A percentile compares a stretch with the other conserved stretches of the same genome.
Evolutionary conservation across 1,140 invertebrate species (phyloP).

Genomic region (Drosophila biarmipes): DNA sequence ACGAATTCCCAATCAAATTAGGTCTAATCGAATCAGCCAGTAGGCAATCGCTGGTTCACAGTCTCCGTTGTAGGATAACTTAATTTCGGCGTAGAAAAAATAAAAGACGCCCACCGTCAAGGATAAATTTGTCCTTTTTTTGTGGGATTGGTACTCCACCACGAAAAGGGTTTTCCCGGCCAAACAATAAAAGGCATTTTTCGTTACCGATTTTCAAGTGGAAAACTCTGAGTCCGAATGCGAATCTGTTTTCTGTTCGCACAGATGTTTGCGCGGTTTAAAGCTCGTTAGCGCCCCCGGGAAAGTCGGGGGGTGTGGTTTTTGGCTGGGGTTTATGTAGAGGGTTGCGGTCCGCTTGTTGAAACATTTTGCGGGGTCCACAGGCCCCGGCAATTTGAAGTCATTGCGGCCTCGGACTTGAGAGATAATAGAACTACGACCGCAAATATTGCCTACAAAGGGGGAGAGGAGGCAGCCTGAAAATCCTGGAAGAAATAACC

Average conservation of each 20-base stretch:
- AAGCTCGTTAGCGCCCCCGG: conserved; percentile 59
- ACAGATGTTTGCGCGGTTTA: conserved; percentile 73
- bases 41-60: conserved; percentile 30
- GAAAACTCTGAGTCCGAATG: conserved; percentile 17
- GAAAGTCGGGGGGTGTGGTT: conserved; percentile 10
- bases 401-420: conserved; percentile 60
- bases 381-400: conserved; percentile 45
- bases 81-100: conserved; percentile 7
- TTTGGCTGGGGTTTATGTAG: not conserved
- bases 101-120: conserved; percentile 17
- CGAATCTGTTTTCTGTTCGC: conserved; percentile 58
- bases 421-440: conserved; percentile 70
- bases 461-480: not conserved
- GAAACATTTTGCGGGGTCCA: conserved; percentile 55
- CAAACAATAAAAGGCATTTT: conserved; percentile 38
- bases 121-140: conserved; percentile 35
- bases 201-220: conserved; percentile 14
- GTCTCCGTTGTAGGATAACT: conserved; percentile 18
- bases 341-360: conserved; percentile 34
- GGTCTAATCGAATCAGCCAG: conserved; percentile 38
- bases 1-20: conserved; percentile 47
- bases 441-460: conserved; percentile 63
- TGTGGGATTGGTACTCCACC: not conserved
- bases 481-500: not conserved
- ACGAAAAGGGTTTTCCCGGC: conserved; percentile 33